Percentiles rank a stretch among this genome's conserved stretches.
Evolutionary conservation across 2,797 vertebrate genomes (phyloP).

Genomic region (Sebastes ruberrimus): DNA sequence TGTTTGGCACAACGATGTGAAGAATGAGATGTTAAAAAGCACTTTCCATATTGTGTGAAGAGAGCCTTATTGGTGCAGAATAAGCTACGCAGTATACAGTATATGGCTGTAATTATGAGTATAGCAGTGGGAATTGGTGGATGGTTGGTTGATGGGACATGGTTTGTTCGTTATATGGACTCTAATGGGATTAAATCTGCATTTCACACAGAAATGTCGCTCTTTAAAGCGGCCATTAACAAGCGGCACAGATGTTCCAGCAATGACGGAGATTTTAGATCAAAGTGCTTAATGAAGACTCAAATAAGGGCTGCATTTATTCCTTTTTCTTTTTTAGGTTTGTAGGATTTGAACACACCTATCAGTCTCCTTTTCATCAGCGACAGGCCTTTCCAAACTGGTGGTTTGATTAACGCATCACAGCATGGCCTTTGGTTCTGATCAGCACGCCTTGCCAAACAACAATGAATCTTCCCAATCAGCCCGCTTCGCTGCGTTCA

Average conservation of each 20-base stretch:
- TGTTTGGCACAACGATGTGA: not conserved
- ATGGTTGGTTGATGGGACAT: constrained; percentile 33
- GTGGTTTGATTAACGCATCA: constrained; percentile 52
- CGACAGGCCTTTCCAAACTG: constrained; percentile 6
- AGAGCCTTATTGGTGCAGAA: not conserved
- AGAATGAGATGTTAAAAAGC: not conserved
- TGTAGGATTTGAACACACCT: constrained; percentile 21
- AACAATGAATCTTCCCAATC: constrained; percentile 62
- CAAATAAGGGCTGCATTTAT: not conserved
- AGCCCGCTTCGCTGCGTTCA: not conserved
- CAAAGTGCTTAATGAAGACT: constrained; percentile 48
- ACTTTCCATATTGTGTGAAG: not conserved
- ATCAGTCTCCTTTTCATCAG: constrained; percentile 39
- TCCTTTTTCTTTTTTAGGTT: constrained; percentile 8
- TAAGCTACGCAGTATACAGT: not conserved
- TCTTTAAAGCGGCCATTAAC: constrained; percentile 40
- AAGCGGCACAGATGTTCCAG: constrained; percentile 42
- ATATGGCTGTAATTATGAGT: constrained; percentile 6
- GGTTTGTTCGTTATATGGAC: constrained; percentile 35
- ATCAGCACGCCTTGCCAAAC: constrained; percentile 46
- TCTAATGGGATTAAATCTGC: constrained; percentile 49
- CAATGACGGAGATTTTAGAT: constrained; percentile 43
- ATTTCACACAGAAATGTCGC: constrained; percentile 36
- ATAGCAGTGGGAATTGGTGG: constrained; percentile 18
- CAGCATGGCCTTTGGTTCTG: constrained; percentile 46